phyloP scores from a whole-genome alignment of 2,797 vertebrate genomes.

The Notoglanidium macrostoma region DNA sequence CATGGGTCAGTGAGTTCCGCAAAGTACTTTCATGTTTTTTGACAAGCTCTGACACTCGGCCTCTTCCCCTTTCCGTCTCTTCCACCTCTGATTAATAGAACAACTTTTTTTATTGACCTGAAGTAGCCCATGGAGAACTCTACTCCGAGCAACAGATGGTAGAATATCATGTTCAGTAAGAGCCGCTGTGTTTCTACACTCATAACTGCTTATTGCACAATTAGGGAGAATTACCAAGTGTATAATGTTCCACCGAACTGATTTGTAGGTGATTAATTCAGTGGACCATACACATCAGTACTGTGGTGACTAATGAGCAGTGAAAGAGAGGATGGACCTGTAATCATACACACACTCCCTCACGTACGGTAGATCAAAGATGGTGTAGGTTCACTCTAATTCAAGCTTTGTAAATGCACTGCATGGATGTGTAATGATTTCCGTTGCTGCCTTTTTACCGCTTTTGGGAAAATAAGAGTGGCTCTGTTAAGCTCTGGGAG shows the following conservation, averaged over 20 bases:
- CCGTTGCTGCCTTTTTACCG: background rate
- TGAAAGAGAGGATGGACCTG: slow-evolving; percentile 9
- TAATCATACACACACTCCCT: background rate
- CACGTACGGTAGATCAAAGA: background rate
- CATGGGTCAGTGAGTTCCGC: background rate
- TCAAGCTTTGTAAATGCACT: background rate
- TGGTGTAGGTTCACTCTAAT: background rate
- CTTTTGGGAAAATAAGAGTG: background rate
- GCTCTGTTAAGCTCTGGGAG: background rate
- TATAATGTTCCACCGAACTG: background rate
- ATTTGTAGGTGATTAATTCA: background rate
- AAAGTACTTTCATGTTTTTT: slow-evolving; percentile 4
- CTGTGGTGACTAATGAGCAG: background rate
- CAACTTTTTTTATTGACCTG: slow-evolving; percentile 12
- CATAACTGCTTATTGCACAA: slow-evolving; percentile 10
- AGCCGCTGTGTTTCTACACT: background rate
- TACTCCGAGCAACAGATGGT: background rate
- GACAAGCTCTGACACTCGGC: background rate
- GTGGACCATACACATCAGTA: background rate
- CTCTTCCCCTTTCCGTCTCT: background rate
- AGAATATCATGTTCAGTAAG: background rate
- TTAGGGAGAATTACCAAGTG: slow-evolving; percentile 4
- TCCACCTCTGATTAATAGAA: slow-evolving; percentile 13
- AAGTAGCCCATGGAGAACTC: background rate
- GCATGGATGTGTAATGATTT: background rate